Evolutionary conservation across 1,140 invertebrate genomes (phyloP).

Genomic region (Tetraneura akinire): DNA sequence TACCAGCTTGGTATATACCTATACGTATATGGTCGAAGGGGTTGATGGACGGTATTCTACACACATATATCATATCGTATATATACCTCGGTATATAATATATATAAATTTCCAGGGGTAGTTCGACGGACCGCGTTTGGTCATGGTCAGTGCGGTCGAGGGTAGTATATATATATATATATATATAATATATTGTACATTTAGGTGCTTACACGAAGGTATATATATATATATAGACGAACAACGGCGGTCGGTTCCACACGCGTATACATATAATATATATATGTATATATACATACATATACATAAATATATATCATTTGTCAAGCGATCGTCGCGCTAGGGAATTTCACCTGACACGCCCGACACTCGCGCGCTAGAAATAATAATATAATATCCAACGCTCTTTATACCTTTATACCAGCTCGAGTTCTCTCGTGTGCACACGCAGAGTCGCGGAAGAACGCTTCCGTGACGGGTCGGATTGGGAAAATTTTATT

Average conservation of each 20-base stretch:
- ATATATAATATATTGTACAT: neutral
- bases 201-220: no score
- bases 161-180: neutral
- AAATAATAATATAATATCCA: no score
- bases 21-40: neutral
- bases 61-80: no score
- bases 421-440: no score
- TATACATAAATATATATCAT: neutral
- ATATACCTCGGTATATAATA: no score
- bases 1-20: no score
- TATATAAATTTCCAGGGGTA: no score
- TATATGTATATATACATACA: neutral
- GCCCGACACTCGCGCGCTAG: neutral
- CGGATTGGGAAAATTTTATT: neutral
- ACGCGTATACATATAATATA: neutral
- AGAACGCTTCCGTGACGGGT: neutral
- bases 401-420: neutral
- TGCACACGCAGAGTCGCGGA: neutral
- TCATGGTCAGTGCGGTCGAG: neutral
- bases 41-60: neutral
- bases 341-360: constrained; percentile 40
- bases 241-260: neutral
- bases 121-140: no score
- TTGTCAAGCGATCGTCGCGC: constrained; percentile 32
- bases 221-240: constrained; percentile 3